phyloP scores from a whole-genome alignment of 2,888 invertebrate genomes.

The Adelphocoris suturalis region DNA sequence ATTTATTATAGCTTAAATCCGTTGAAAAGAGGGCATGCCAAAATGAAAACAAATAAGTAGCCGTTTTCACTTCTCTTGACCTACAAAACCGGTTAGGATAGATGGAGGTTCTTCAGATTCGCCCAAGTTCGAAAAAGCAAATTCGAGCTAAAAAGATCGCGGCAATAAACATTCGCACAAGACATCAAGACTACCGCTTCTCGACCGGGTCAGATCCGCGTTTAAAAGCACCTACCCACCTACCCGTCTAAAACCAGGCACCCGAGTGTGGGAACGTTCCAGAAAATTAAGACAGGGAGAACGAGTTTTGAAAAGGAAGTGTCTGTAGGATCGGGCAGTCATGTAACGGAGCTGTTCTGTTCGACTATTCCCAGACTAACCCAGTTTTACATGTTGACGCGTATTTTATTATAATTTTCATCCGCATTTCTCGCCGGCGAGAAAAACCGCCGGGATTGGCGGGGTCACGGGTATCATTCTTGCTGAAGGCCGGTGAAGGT shows the following conservation, averaged over 20 bases:
- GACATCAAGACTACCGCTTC: not conserved
- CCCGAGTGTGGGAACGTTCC: constrained; percentile 58
- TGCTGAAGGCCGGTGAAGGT: constrained; percentile 35
- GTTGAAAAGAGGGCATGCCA: not conserved
- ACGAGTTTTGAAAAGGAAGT: constrained; percentile 61
- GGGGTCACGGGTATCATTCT: constrained; percentile 11
- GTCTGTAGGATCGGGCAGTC: constrained; percentile 42
- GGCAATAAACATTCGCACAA: not conserved
- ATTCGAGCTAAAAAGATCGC: not conserved
- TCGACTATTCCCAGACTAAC: constrained; percentile 5
- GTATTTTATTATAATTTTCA: constrained; percentile 45
- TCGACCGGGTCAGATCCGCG: not conserved
- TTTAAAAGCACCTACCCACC: not conserved
- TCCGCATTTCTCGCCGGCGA: constrained; percentile 23
- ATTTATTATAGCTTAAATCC: not conserved
- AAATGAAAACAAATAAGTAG: no score
- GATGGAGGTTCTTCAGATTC: not conserved
- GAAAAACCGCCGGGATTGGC: constrained; percentile 17
- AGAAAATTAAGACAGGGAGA: constrained; percentile 33
- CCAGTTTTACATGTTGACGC: constrained; percentile 36
- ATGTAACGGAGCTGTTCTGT: constrained; percentile 41
- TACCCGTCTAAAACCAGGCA: not conserved
- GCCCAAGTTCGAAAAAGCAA: not conserved
- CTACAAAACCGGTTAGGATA: not conserved
- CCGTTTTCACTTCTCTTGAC: constrained; percentile 7